Evolutionary conservation across 2,797 vertebrate species (phyloP), one percentile per base, ranked within the genome.

Genomic region (Mastacembelus armatus): DNA sequence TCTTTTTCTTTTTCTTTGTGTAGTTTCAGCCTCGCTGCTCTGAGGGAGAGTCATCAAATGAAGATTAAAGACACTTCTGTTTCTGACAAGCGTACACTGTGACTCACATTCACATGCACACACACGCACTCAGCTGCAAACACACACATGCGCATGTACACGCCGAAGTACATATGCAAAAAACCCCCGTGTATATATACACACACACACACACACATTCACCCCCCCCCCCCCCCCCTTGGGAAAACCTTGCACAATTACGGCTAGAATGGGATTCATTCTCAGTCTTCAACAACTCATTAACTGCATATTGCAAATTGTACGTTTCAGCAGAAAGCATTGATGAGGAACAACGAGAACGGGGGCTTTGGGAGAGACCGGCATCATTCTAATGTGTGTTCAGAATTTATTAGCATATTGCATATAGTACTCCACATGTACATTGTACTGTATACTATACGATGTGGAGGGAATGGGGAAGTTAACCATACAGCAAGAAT

Each of bases 261-360:
- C 63, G 80, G 82, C 84, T 85, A 85, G 89, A 93, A 93, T 93
- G 89, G 91, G 91, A 93, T 91, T 91, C 91, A 85, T 93, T 93
- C 89, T 91, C 88, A 92, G 91, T 85, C 80, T 91, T 92, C 91
- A 94, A 93, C 91, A 93, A 92, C 92, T 94, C 92, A 94, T 94
- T 94, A 93, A 92, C 92, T 92, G 88, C 91, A 91, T 90, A 91
- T 91, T 93, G 89, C 91, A 93, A 93, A 94, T 91, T 66, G 87
- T 92, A 89, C 74, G 50, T 94, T 93, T 93, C 92, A 93, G 92
- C 92, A 92, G 89, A 93, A 93, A 86, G 89, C 89, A 89, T 80
- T 92, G 90, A 92, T 92, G 93, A 93, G 90, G 89, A 93, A 92
- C 89, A 88, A 78, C 44, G 39, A 88, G 88, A 87, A 84, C 43